phyloP scores from a whole-genome alignment of 2,888 invertebrate species.

The Imbricaverruca yamaguchii region DNA sequence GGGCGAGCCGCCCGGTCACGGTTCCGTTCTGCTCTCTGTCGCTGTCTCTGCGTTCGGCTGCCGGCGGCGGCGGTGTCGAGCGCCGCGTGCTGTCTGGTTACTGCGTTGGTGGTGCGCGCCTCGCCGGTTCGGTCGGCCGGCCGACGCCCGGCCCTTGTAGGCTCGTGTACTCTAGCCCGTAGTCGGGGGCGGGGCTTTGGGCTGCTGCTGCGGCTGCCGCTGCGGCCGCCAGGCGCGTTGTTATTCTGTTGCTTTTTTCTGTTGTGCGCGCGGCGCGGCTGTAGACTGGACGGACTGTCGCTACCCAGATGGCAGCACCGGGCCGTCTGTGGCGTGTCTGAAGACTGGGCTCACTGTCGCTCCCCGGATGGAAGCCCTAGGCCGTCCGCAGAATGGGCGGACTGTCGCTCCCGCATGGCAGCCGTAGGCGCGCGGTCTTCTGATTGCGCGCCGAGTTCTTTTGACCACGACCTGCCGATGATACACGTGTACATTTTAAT shows the following conservation, averaged over 20 bases:
- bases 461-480: neutral
- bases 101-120: neutral
- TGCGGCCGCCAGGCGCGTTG: neutral
- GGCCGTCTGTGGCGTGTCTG: too few relatives aligned
- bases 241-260: slow-evolving; percentile 3
- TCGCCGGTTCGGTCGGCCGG: too few relatives aligned
- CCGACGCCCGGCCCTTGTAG: neutral
- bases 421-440: neutral
- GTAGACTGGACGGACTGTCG: too few relatives aligned
- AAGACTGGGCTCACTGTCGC: too few relatives aligned
- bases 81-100: neutral
- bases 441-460: neutral
- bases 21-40: neutral
- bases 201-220: neutral
- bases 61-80: neutral
- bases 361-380: too few relatives aligned
- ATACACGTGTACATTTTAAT: slow-evolving; percentile 12
- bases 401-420: neutral
- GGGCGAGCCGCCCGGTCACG: neutral
- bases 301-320: too few relatives aligned
- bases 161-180: slow-evolving; percentile 1
- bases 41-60: neutral
- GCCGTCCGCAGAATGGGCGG: too few relatives aligned
- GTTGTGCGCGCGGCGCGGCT: neutral
- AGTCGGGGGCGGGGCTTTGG: neutral